phyloP scores from a whole-genome alignment of 2,888 invertebrate species.

The Rotaria magnacalcarata region DNA sequence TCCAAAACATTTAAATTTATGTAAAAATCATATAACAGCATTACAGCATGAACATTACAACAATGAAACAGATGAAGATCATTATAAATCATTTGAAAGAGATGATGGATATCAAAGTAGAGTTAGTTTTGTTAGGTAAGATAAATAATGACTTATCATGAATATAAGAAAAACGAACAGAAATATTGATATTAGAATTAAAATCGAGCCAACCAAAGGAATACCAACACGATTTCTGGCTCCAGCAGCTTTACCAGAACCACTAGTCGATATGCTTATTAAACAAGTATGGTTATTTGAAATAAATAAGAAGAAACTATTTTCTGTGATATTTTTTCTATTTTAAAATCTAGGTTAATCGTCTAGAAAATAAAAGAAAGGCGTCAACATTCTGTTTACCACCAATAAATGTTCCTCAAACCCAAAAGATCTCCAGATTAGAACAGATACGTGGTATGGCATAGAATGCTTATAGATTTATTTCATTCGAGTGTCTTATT shows the following conservation, averaged over 20 bases:
- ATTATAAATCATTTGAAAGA: background rate
- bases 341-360: background rate
- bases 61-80: background rate
- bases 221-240: constrained; percentile 30
- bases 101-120: background rate
- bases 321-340: background rate
- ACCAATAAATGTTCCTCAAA: no score
- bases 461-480: no score
- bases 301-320: no score
- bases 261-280: background rate
- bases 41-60: background rate
- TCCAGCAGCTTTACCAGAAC: background rate
- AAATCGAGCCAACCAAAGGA: constrained; percentile 18
- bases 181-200: background rate
- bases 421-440: no score
- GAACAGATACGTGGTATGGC: no score
- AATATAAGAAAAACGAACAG: background rate
- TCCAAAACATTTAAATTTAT: constrained; percentile 6
- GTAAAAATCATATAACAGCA: constrained; percentile 33
- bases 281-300: background rate
- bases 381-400: background rate
- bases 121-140: constrained; percentile 35
- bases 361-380: background rate
- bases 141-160: no score
- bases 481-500: no score